Percentiles rank a stretch among this genome's conserved stretches.
Evolutionary conservation across 2,113 vertebrate species (phyloP).

Genomic region (Acanthisitta chloris): DNA sequence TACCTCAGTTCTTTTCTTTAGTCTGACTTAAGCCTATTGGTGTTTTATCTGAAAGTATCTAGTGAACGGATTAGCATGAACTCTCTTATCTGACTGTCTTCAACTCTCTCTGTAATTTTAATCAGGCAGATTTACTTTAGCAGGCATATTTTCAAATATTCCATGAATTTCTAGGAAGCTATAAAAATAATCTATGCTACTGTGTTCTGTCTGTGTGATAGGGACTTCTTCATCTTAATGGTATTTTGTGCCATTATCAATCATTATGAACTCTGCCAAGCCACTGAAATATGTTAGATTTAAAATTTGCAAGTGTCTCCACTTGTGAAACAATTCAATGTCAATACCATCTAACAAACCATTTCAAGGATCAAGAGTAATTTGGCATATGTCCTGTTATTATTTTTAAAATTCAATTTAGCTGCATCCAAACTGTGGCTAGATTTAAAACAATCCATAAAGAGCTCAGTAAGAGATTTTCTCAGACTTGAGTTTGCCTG

Average conservation of each 20-base stretch:
- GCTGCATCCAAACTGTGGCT: background rate
- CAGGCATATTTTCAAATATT: conserved; percentile 2
- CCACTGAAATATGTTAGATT: background rate
- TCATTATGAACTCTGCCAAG: background rate
- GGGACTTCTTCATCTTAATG: background rate
- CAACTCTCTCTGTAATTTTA: background rate
- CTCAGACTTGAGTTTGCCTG: background rate
- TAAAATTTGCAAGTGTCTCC: background rate
- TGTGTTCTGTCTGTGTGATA: background rate
- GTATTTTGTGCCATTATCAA: background rate
- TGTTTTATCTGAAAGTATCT: background rate
- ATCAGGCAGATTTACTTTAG: background rate
- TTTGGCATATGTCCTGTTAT: background rate
- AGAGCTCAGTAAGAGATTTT: background rate
- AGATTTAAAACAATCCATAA: background rate
- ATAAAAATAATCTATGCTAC: conserved; percentile 3
- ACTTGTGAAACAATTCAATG: background rate
- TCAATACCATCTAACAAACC: background rate
- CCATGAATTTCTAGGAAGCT: background rate
- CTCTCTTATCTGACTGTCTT: background rate
- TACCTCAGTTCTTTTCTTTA: background rate
- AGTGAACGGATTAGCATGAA: background rate
- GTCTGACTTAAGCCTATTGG: background rate
- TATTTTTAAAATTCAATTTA: background rate
- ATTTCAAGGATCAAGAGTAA: background rate